Evolutionary conservation across 2,113 vertebrate species (phyloP).

Genomic region (Galeopterus variegatus): DNA sequence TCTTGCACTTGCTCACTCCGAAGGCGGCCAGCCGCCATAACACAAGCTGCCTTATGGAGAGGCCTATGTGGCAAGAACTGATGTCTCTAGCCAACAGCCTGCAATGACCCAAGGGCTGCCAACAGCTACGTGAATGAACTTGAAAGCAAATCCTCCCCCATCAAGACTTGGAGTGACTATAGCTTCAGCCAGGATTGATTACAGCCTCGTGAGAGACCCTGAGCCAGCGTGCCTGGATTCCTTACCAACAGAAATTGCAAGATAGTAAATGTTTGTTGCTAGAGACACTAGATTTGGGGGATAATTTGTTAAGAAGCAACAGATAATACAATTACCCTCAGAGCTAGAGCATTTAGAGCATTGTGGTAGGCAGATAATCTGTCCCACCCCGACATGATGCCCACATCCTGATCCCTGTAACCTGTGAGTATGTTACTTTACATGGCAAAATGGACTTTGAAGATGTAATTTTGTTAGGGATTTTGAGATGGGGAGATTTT

Average conservation of each 20-base stretch:
- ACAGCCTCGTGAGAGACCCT: not conserved
- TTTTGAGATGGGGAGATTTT: not conserved
- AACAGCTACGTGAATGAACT: not conserved
- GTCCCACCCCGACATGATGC: too few species aligned
- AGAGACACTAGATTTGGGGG: not conserved
- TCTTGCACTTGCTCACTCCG: not conserved
- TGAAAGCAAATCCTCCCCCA: not conserved
- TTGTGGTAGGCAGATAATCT: not conserved
- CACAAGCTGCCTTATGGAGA: not conserved
- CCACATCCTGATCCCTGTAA: not conserved
- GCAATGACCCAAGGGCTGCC: not conserved
- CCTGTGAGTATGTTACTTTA: not conserved
- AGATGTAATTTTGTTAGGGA: not conserved
- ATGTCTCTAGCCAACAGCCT: not conserved
- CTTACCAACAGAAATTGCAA: not conserved
- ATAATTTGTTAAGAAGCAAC: not conserved
- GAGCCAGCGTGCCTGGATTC: not conserved
- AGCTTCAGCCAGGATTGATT: not conserved
- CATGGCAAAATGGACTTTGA: not conserved
- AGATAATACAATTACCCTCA: not conserved
- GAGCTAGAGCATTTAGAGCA: too few species aligned
- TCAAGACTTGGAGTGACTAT: not conserved
- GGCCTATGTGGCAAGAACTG: not conserved
- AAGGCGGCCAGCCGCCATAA: not conserved
- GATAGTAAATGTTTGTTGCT: not conserved